Evolutionary conservation across 2,113 vertebrate species (phyloP), one percentile per base, ranked within the genome.

Genomic region (Amphiprion percula): DNA sequence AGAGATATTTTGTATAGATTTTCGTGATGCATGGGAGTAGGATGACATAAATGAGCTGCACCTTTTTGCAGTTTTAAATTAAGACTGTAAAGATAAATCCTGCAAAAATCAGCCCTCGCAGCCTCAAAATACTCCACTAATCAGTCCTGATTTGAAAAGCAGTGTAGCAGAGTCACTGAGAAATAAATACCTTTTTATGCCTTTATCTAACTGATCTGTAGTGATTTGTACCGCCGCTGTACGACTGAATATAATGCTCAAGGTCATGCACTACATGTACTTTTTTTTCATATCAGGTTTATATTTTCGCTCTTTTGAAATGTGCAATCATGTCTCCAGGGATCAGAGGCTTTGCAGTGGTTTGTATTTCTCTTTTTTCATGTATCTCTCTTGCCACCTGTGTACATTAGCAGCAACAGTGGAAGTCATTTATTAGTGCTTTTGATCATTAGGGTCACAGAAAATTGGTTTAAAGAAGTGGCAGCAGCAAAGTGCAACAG

Each of bases 211-310:
- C 23, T 56, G 61, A 3, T 61, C 54, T 53, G 28, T 10, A 5
- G 41, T 28, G 6, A 33, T 41, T 28, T 54, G 44, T 52, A 16
- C 9, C 7, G 17, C 15, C 10, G 33, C 19, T 56, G 26, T 56
- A 64, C 28, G 53, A 11, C 58, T 46, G 30, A 76, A 65, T 47
- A 17, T 9, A 72, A 70, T 23, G 52, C 67, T 55, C 62, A 55
- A 87, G 68, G 80, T 77, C 65, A 72, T 10, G 44, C 12, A 11
- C 44, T 10, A n/a, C 30, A 21, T 15, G 21, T 26, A 44, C 23
- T 26, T 11, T 69, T 39, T 69, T 49, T 65, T 68, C 61, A 44
- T 23, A 9, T 37, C 33, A 37, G 8, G 37, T 73, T 75, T 10
- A 52, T 11, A 21, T 62, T 76, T 58, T 52, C 23, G 67, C 4